phyloP scores from a whole-genome alignment of 2,113 vertebrate species.

The Pseudopipra pipra region DNA sequence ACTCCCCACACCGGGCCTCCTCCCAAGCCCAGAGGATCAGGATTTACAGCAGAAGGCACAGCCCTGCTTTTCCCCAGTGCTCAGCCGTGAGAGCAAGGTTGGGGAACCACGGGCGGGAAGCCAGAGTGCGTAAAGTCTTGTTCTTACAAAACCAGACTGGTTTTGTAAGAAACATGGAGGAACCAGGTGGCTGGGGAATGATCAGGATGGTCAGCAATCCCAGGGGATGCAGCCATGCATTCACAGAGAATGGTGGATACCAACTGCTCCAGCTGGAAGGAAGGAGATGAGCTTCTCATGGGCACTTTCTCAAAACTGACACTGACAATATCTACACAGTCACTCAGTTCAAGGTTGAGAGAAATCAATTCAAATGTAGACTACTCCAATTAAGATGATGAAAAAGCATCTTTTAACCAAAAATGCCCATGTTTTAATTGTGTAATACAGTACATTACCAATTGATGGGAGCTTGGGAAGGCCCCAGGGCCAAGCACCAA shows the following conservation, averaged over 20 bases:
- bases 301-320: not conserved
- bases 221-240: not conserved
- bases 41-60: not conserved
- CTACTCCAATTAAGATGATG: not conserved
- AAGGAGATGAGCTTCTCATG: not conserved
- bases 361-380: not conserved
- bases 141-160: not conserved
- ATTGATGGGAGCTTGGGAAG: not conserved
- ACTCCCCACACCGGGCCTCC: not conserved
- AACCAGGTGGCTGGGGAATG: not conserved
- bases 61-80: not conserved
- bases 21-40: not conserved
- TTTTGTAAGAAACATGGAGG: not conserved
- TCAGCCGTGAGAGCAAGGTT: fast-evolving
- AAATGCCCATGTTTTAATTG: not conserved
- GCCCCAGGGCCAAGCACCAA: not conserved
- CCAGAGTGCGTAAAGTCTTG: not conserved
- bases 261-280: not conserved
- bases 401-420: not conserved
- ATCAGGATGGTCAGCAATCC: not conserved
- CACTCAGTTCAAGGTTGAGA: not conserved
- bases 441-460: not conserved
- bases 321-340: not conserved
- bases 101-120: not conserved
- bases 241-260: not conserved